Conservation (phyloP, 2,113 vertebrate genomes). For the Alosa alosa region DNA sequence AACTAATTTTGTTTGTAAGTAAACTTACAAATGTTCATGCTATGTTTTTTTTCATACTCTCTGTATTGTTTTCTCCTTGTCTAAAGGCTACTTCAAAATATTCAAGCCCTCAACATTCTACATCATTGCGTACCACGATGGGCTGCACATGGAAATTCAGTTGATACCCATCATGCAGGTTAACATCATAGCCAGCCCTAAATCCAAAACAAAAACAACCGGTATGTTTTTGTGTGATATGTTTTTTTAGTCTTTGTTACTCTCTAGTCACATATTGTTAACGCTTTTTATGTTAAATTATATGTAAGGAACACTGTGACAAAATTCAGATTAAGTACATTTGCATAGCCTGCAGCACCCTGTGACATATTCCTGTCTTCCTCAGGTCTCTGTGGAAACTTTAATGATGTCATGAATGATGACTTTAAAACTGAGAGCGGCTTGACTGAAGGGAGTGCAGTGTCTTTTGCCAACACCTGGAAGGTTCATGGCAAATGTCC, state of each 20-base stretch:
- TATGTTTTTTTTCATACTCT: not conserved
- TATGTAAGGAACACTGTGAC: not conserved
- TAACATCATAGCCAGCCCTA: conserved; percentile 68
- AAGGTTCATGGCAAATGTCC: conserved; percentile 74
- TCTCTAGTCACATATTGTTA: not conserved
- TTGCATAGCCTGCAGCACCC: not conserved
- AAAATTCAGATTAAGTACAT: not conserved
- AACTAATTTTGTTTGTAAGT: not conserved
- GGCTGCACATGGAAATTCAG: conserved; percentile 77
- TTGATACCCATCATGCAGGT: conserved; percentile 81
- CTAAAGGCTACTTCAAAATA: conserved; percentile 43
- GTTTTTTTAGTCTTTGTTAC: not conserved
- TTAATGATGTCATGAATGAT: conserved; percentile 77
- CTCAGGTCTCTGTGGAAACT: conserved; percentile 89
- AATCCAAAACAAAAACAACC: conserved; percentile 69
- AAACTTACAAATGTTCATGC: not conserved
- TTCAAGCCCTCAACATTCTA: conserved; percentile 84
- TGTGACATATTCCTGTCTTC: not conserved
- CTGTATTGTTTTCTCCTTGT: not conserved
- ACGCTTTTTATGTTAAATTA: not conserved
- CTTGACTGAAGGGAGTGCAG: conserved; percentile 78
- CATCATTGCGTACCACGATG: conserved; percentile 69
- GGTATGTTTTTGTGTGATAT: conserved; percentile 65
- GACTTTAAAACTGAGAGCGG: conserved; percentile 78
- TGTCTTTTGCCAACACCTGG: conserved; percentile 83